Evolutionary conservation across 2,113 vertebrate species (phyloP).

Genomic region (Saccopteryx leptura): DNA sequence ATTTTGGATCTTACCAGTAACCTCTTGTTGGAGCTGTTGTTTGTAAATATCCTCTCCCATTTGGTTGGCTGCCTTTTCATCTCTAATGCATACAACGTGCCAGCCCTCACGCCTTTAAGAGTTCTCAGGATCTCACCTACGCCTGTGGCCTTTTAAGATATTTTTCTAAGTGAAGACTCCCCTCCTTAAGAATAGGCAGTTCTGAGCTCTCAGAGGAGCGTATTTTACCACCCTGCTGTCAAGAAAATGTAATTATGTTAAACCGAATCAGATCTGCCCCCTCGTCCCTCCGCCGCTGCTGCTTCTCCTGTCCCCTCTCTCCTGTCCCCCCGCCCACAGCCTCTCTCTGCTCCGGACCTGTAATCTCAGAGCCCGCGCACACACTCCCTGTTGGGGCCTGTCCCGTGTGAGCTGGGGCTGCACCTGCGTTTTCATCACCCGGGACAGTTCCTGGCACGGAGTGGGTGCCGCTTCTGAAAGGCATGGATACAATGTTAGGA

Average conservation of each 20-base stretch:
- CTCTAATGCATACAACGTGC: neutral
- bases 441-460: rapidly evolving
- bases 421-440: neutral
- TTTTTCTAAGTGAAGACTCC: neutral
- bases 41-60: no score
- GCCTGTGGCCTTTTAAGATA: no score
- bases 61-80: neutral
- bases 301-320: neutral
- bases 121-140: neutral
- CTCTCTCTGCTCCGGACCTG: rapidly evolving
- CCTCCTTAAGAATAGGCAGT: neutral
- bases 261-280: neutral
- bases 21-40: no score
- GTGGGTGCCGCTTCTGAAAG: neutral
- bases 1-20: no score
- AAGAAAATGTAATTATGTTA: neutral
- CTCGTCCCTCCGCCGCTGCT: neutral
- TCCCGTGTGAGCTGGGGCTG: rapidly evolving
- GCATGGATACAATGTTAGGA: no score
- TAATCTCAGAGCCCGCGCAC: neutral
- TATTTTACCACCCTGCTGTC: neutral
- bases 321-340: no score
- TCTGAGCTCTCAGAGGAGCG: neutral
- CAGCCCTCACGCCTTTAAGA: no score
- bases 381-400: rapidly evolving